A percentile compares a stretch with the other conserved stretches of the same genome.
These are phyloP conservation scores for Dinocampus coccinellae DNA, from an alignment of 2,888 invertebrate species.

Conservation along the genomic window DNA sequence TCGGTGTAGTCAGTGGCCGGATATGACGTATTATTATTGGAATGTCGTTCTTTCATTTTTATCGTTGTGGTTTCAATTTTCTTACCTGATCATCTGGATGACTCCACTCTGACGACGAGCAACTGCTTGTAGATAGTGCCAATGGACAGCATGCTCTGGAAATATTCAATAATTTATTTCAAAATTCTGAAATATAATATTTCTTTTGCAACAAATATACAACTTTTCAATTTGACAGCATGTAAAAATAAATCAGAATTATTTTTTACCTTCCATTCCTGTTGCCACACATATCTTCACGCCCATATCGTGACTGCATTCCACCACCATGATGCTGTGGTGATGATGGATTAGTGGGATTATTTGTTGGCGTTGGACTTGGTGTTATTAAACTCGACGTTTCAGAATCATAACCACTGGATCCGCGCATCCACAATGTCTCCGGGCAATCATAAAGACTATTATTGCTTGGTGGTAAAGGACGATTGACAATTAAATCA, in stretches of 20 bases:
- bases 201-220: background rate
- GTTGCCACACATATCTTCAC: constrained; percentile 50
- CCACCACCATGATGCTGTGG: constrained; percentile 52
- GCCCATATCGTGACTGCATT: constrained; percentile 49
- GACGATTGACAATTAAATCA: constrained; percentile 72
- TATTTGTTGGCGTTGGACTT: constrained; percentile 53
- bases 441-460: constrained; percentile 64
- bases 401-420: constrained; percentile 65
- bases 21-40: constrained; percentile 24
- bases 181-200: too few species aligned
- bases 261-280: constrained; percentile 55
- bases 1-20: background rate
- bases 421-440: constrained; percentile 61
- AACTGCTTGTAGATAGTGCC: constrained; percentile 61
- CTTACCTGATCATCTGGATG: constrained; percentile 62
- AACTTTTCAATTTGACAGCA: background rate
- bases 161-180: constrained; percentile 28
- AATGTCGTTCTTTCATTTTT: constrained; percentile 16
- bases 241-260: background rate
- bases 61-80: background rate
- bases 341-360: constrained; percentile 48
- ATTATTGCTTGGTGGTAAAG: constrained; percentile 52
- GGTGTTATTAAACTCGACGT: constrained; percentile 59
- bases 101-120: constrained; percentile 64
- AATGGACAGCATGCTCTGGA: constrained; percentile 63